These are phyloP conservation scores for Cephus sareptanus DNA, from an alignment of 2,888 invertebrate species.

Conservation along the genomic window DNA sequence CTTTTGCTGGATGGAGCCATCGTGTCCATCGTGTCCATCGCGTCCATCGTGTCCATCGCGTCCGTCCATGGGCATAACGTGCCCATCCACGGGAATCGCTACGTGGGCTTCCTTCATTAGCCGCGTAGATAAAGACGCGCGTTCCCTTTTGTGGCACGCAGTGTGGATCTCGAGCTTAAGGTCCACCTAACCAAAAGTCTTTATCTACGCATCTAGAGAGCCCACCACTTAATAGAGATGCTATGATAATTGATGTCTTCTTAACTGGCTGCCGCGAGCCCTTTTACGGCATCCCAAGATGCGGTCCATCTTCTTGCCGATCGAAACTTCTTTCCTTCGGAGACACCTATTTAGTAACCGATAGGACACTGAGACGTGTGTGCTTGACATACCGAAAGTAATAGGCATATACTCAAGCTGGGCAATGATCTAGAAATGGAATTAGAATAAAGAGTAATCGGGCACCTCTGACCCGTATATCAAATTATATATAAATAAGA, in stretches of 20 bases:
- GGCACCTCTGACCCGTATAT: neutral
- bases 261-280: constrained; percentile 11
- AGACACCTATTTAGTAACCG: constrained; percentile 14
- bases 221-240: constrained; percentile 42
- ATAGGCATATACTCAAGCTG: neutral
- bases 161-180: neutral
- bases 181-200: constrained; percentile 21
- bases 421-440: neutral
- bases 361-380: constrained; percentile 16
- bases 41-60: no score
- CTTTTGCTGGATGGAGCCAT: neutral
- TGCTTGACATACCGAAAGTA: constrained; percentile 25
- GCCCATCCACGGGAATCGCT: neutral
- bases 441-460: neutral
- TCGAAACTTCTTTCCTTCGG: constrained; percentile 13
- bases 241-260: constrained; percentile 40
- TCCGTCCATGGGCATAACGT: neutral
- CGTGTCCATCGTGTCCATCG: neutral
- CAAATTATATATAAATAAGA: neutral
- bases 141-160: neutral
- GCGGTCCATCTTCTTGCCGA: neutral
- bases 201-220: constrained; percentile 39
- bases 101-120: constrained; percentile 2
- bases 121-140: neutral
- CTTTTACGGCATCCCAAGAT: neutral